These are phyloP conservation scores for Macrotis lagotis DNA, from an alignment of 2,113 vertebrate genomes.

Conservation along the genomic window DNA sequence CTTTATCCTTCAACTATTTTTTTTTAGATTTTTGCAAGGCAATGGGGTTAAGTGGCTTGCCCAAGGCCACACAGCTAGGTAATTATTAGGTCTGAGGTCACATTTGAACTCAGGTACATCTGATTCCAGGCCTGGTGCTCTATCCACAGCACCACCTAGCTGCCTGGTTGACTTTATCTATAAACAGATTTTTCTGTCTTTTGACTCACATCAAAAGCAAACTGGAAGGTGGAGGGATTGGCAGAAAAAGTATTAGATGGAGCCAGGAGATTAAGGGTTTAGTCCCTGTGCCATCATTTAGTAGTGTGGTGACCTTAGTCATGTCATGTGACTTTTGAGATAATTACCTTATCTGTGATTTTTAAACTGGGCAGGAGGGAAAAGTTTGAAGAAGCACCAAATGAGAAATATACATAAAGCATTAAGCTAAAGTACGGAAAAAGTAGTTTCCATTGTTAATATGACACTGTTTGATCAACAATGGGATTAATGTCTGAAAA, in stretches of 20 bases:
- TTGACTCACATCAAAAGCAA: constrained; percentile 4
- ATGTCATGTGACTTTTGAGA: neutral
- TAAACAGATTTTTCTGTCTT: constrained; percentile 20
- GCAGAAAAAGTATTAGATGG: neutral
- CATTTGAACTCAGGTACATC: too few species aligned
- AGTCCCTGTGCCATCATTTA: neutral
- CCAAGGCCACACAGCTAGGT: too few species aligned
- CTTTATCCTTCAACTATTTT: too few species aligned
- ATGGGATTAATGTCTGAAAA: neutral
- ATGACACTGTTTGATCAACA: neutral
- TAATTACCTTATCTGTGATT: neutral
- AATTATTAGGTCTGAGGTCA: too few species aligned
- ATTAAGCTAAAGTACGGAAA: neutral
- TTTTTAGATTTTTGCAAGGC: too few species aligned
- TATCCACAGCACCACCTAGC: too few species aligned
- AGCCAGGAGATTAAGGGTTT: neutral
- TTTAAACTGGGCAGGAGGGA: neutral
- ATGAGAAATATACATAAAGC: neutral
- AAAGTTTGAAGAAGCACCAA: neutral
- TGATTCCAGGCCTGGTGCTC: too few species aligned
- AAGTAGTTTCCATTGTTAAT: neutral
- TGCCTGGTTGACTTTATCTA: neutral
- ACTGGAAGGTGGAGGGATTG: neutral
- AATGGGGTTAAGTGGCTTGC: too few species aligned
- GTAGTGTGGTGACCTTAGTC: neutral